These are phyloP conservation scores for Hypotaenidia philippensis DNA, from an alignment of 2,797 vertebrate species.

Conservation along the genomic window DNA sequence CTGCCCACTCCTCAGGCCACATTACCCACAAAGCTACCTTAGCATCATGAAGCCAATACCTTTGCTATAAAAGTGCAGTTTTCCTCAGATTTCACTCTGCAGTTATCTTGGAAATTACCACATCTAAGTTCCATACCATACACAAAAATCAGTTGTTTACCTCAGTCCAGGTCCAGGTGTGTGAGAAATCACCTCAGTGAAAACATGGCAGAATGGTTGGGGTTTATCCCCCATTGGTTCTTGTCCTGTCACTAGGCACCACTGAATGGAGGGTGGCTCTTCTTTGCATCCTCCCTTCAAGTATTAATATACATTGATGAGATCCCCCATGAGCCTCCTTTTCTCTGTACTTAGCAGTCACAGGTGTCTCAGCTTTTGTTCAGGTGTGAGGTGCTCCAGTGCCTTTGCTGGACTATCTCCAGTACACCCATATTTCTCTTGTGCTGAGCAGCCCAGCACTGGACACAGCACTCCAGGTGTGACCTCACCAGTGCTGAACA, in stretches of 20 bases:
- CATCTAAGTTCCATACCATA: background rate
- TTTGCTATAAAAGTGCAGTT: background rate
- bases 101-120: background rate
- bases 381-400: background rate
- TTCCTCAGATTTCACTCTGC: background rate
- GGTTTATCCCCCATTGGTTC: background rate
- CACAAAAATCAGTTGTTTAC: background rate
- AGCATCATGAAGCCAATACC: too few relatives aligned
- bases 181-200: background rate
- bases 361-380: background rate
- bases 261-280: background rate
- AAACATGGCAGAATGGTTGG: background rate
- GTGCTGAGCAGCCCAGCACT: background rate
- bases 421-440: fast-evolving
- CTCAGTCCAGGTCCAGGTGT: background rate
- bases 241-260: background rate
- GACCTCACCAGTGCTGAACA: background rate
- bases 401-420: too few relatives aligned
- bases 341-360: background rate
- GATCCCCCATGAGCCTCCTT: background rate
- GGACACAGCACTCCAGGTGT: background rate
- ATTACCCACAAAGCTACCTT: background rate
- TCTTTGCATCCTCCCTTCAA: background rate
- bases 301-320: fast-evolving
- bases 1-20: background rate